Base-by-base conservation (phyloP, 2,888 invertebrate genomes). In the Pollenia labialis region DNA sequence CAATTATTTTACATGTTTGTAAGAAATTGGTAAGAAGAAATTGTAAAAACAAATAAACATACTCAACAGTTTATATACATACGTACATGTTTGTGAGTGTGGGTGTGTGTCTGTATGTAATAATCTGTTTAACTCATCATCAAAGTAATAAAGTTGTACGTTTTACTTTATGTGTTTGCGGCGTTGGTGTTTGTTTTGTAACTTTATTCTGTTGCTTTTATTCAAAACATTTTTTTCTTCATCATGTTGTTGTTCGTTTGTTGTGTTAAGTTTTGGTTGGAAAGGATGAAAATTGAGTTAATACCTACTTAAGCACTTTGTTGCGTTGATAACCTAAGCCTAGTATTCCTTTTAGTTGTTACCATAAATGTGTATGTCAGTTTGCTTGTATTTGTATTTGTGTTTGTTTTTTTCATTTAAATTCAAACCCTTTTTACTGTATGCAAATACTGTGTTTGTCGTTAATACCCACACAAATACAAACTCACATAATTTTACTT, bases 301-400 rank as follows among this genome's bases (percentile, higher is more conserved):
- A 87, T 87, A 84, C 83, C 86, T 84, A 72, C 86, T 87, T 87
- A 87, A 87, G 81, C 76, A 87, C 81, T 84, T 77, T 87, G 76
- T 66, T 80, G 76, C 86, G 80, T 86, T 83, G 80, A 80, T 81
- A 83, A 80, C 80, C 66, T 83, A 76, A 86, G 80, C 80, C 80
- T 54, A 42, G 76, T 54, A 83, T 76, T 79, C n/a, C 64, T 42
- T 83, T 77, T 77, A 62, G 62, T 71, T 77, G 69, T 69, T 69
- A 40, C 23, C 69, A 58, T 50, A 71, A 32, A 6, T 32, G 32
- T 32, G 32, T 32, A 4, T 32, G 32, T 32, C 32, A 32, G 32
- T 32, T 32, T 32, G 6, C 6, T 4, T 60, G 18, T 8, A 14
- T 18, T 14, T 76, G 40, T 12, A 12, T 7, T n/a, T 56, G 8